Evolutionary conservation across 1,140 invertebrate genomes (phyloP), one percentile per base, ranked within the genome.

Genomic region (Meloidogyne hapla): DNA sequence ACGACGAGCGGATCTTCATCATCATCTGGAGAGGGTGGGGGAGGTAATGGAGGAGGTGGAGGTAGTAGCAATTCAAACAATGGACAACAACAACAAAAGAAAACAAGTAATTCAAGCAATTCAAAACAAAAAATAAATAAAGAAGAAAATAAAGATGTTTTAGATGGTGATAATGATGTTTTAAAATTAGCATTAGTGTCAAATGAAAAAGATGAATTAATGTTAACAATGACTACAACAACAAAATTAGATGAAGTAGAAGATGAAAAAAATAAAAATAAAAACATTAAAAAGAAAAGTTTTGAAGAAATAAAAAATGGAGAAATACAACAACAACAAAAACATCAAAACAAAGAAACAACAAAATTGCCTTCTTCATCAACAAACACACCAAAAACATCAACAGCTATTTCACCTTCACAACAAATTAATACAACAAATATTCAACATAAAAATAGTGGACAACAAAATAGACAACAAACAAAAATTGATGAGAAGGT

Each of bases 301-400:
- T 61, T 23, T 33, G 75, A 77, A 61, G 48, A 62, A 48, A 18
- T 33, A 63, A 23, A 40, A 71, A 68, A 21, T 10, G 66, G 66
- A 26, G n/a, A 68, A 18, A 68, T 33, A 33, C 33, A 33, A 33
- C 33, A 33, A 33, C 33, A 33, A 33, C 33, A 33, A 33, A 4
- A 33, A 33, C 4, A 33, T 6, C 33, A 33, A 33, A 33, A 0
- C n/a, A 56, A 56, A 71, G 25, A 56, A 71, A 23, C 69, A 63
- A 21, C 62, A 63, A 63, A 21, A 63, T 6, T 63, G 62, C 62
- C 62, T 63, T 63, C 62, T 21, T 13, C 42, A 23, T 23, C 42
- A 71, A 21, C 26, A 56, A 33, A 33, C 33, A 33, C 33, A 33
- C 33, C 33, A 33, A 33, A 33, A 33, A 33, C 33, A 33, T 33